phyloP scores from a whole-genome alignment of 2,113 vertebrate species.

The Poeciliopsis occidentalis region DNA sequence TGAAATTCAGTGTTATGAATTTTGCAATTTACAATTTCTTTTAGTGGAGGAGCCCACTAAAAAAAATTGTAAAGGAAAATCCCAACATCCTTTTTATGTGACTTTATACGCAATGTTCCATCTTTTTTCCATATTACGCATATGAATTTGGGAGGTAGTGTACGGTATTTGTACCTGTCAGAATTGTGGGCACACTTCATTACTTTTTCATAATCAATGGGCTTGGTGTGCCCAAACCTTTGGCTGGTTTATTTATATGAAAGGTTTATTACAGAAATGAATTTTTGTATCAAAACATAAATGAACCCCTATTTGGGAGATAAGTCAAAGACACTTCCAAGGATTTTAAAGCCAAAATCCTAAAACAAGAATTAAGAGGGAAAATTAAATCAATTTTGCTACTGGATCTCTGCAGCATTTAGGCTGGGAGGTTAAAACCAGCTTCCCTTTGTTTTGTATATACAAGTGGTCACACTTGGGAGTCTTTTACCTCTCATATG shows the following conservation, averaged over 20 bases:
- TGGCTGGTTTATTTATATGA: not conserved
- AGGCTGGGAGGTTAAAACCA: too few species aligned
- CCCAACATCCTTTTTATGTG: too few species aligned
- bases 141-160: too few species aligned
- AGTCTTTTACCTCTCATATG: conserved; percentile 19
- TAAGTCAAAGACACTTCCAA: not conserved
- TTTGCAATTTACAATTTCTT: too few species aligned
- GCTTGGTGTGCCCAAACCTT: not conserved
- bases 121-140: too few species aligned
- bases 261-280: not conserved
- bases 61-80: too few species aligned
- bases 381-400: not conserved
- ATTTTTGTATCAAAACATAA: not conserved
- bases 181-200: not conserved
- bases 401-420: too few species aligned
- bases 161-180: not conserved
- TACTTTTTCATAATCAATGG: not conserved
- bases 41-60: too few species aligned
- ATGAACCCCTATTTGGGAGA: not conserved
- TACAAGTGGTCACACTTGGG: conserved; percentile 1
- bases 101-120: too few species aligned
- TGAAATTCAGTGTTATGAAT: too few species aligned
- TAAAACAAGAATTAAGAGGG: not conserved
- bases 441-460: not conserved
- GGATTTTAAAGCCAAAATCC: not conserved